Conservation (phyloP, 1,140 invertebrate species). For the Bombus terrestris region DNA sequence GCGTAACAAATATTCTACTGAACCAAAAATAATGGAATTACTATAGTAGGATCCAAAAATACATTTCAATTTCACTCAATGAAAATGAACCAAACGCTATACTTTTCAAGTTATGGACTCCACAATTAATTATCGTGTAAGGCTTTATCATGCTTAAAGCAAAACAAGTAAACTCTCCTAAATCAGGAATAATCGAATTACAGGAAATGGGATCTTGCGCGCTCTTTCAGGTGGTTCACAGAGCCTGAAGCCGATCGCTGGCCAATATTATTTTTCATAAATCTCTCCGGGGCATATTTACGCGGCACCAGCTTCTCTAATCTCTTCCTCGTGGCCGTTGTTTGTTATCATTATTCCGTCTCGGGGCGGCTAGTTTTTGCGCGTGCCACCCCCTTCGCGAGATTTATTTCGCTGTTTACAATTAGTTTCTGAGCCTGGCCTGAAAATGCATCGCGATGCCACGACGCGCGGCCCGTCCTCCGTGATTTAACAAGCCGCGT, state of each 20-base stretch:
- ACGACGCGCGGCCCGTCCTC: background rate
- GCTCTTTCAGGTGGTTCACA: background rate
- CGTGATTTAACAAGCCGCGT: conserved; percentile 30
- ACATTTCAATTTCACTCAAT: no score
- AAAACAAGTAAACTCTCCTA: background rate
- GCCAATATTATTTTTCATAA: conserved; percentile 32
- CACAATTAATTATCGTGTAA: no score
- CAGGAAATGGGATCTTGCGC: background rate
- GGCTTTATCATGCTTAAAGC: no score
- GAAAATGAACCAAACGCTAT: no score
- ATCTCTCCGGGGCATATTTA: conserved; percentile 21
- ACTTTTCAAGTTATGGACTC: no score
- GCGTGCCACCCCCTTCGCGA: background rate
- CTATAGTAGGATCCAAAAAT: no score
- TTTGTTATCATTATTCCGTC: conserved; percentile 35
- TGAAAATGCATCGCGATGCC: conserved; percentile 19
- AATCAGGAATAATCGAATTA: conserved; percentile 5
- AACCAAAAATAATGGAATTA: no score
- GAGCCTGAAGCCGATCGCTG: background rate
- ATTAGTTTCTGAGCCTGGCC: conserved; percentile 9
- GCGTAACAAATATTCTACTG: no score
- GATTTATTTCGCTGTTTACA: conserved; percentile 33
- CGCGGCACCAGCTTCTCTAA: background rate
- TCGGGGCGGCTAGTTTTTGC: conserved; percentile 14
- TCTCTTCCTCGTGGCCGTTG: conserved; percentile 7